Evolutionary conservation across 2,888 invertebrate species (phyloP).

Genomic region (Uloborus plumipes): DNA sequence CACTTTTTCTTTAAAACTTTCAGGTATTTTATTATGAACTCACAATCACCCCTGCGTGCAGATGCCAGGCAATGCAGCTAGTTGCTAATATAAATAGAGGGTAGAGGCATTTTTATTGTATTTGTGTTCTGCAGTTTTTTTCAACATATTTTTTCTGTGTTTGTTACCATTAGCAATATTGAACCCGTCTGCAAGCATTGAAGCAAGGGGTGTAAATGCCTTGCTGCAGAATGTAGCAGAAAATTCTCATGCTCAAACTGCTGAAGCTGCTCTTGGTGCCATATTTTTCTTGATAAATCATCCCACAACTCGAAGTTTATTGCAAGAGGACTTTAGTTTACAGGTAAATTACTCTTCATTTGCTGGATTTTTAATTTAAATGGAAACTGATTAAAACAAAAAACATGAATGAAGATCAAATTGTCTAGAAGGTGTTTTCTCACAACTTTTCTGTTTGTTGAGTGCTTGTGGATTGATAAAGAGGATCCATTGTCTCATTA

Average conservation of each 20-base stretch:
- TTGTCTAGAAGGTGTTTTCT: too few species aligned
- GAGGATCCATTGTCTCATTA: too few species aligned
- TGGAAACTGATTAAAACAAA: too few species aligned
- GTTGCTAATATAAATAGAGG: too few species aligned
- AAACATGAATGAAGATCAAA: too few species aligned
- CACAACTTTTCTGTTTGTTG: too few species aligned
- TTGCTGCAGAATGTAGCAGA: slow-evolving; percentile 85
- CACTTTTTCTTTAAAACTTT: too few species aligned
- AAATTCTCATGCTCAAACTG: slow-evolving; percentile 87
- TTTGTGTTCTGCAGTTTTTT: not conserved
- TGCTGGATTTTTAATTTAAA: not conserved
- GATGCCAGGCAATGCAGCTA: too few species aligned
- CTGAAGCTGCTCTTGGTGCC: slow-evolving; percentile 90
- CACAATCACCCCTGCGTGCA: too few species aligned
- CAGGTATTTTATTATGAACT: too few species aligned
- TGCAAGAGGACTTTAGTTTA: slow-evolving; percentile 78
- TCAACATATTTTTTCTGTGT: too few species aligned
- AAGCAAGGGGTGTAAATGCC: slow-evolving; percentile 78
- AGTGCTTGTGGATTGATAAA: too few species aligned
- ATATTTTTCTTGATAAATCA: slow-evolving; percentile 87
- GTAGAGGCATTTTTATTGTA: not conserved
- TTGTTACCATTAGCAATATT: slow-evolving; percentile 74
- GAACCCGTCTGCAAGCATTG: slow-evolving; percentile 85
- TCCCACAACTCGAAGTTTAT: slow-evolving; percentile 83
- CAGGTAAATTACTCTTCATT: slow-evolving; percentile 69